Evolutionary conservation across 2,888 invertebrate species (phyloP).

Genomic region (Xestia xanthographa): DNA sequence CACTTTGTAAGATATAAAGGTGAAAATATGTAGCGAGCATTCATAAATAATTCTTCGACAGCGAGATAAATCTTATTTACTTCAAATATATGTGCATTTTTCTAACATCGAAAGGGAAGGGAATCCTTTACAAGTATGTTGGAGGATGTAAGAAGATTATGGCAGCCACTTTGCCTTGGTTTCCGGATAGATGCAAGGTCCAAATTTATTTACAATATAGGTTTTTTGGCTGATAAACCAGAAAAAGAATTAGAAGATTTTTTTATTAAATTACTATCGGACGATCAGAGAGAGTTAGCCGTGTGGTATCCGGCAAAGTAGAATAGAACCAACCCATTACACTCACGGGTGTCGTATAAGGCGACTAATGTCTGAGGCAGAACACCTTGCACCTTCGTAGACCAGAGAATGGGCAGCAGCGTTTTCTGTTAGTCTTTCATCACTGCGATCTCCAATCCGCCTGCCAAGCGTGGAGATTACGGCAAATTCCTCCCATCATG

Average conservation of each 20-base stretch:
- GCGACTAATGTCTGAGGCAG: too few relatives aligned
- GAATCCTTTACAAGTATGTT: conserved; percentile 7
- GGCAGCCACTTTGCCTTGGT: not conserved
- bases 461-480: too few relatives aligned
- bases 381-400: too few relatives aligned
- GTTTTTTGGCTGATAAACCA: too few relatives aligned
- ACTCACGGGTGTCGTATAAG: too few relatives aligned
- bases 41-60: conserved; percentile 48
- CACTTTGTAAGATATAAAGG: conserved; percentile 11
- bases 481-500: too few relatives aligned
- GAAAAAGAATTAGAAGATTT: not conserved
- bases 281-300: too few relatives aligned
- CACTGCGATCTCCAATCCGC: too few relatives aligned
- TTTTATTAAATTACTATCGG: not conserved
- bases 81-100: conserved; percentile 50
- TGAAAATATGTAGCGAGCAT: conserved; percentile 19
- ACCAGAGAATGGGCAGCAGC: too few relatives aligned
- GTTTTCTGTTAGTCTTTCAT: too few relatives aligned
- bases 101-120: not conserved
- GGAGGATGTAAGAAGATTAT: conserved; percentile 10
- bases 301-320: too few relatives aligned
- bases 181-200: not conserved
- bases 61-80: conserved; percentile 45
- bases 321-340: too few relatives aligned
- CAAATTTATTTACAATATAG: not conserved